Evolutionary conservation across 2,888 invertebrate genomes (phyloP).

Genomic region (Spodoptera exigua): DNA sequence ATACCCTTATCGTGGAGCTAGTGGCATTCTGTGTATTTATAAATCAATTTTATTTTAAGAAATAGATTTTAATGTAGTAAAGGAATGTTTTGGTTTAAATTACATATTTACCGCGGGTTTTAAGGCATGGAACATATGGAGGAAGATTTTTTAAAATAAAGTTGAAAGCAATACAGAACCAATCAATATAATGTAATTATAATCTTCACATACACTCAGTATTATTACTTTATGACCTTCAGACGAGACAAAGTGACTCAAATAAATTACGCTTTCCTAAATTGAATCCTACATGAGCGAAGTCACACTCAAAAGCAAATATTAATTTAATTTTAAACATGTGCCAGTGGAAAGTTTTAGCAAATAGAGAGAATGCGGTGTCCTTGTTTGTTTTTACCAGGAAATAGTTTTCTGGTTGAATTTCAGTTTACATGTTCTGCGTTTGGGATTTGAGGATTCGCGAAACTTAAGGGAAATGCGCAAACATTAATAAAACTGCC

Average conservation of each 20-base stretch:
- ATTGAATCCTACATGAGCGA: constrained; percentile 16
- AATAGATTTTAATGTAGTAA: too few relatives aligned
- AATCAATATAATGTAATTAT: too few relatives aligned
- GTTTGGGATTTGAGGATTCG: constrained; percentile 17
- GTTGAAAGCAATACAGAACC: too few relatives aligned
- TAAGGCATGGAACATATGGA: too few relatives aligned
- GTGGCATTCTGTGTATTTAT: too few relatives aligned
- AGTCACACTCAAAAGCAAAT: constrained; percentile 38
- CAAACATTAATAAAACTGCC: constrained; percentile 36
- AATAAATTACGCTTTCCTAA: constrained; percentile 1
- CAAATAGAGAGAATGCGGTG: constrained; percentile 38
- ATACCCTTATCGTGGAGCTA: neutral
- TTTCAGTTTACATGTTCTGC: constrained; percentile 31
- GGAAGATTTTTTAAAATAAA: too few relatives aligned
- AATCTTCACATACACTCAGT: too few relatives aligned
- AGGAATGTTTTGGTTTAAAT: too few relatives aligned
- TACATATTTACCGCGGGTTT: too few relatives aligned
- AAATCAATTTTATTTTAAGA: too few relatives aligned
- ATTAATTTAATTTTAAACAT: constrained; percentile 45
- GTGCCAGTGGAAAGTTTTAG: constrained; percentile 27
- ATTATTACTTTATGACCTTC: neutral
- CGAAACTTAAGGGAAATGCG: constrained; percentile 20
- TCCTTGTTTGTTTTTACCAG: constrained; percentile 41
- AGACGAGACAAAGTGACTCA: neutral
- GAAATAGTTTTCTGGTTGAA: constrained; percentile 42